Base-by-base conservation (phyloP, 2,888 invertebrate species). In the Cheilosia urbana region DNA sequence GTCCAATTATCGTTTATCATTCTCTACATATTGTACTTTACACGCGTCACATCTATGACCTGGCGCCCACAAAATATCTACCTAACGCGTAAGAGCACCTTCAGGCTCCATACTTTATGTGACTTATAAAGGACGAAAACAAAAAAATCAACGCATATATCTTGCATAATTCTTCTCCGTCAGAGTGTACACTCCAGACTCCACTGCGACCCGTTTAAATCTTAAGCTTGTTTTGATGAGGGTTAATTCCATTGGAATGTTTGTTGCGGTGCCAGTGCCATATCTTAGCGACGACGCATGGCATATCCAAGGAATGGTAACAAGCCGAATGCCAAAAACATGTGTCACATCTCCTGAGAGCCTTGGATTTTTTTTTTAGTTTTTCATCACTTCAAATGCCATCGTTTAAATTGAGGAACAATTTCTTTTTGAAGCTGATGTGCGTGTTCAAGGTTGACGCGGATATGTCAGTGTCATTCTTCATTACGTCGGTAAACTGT, bases 191-290 rank as follows among this genome's bases (percentile, higher is more conserved):
- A 30, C 9, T 30, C 9, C 2, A 58, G n/a, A 30, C 9, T 30
- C 9, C 2, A 24, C 21, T 34, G 19, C 47, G 47, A 65, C 37
- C 21, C 65, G 49, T 49, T 37, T 65, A 37, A 65, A 34, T 72
- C 40, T 19, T 51, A 51, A 63, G 73, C 62, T 45, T 45, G 19
- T 42, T 62, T 63, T 73, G 72, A 63, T 53, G 72, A 53, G 51
- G 72, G 72, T 73, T 63, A 63, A 53, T 62, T 21, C 30, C 53
- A 40, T 30, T 0, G 51, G 40, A 21, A 24, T 63, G 55, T 11
- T 13, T 51, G 15, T 21, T 62, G 40, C 37, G 19, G 51, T 13
- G 30, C 15, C 15, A 49, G 51, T 13, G 30, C 15, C 15, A 49
- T 19, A 27, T 17, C 53, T 53, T 11, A 24, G 66, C 24, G 51